These are phyloP conservation scores for Apogon talboti DNA, from an alignment of 2,797 vertebrate species.

Conservation along the genomic window DNA sequence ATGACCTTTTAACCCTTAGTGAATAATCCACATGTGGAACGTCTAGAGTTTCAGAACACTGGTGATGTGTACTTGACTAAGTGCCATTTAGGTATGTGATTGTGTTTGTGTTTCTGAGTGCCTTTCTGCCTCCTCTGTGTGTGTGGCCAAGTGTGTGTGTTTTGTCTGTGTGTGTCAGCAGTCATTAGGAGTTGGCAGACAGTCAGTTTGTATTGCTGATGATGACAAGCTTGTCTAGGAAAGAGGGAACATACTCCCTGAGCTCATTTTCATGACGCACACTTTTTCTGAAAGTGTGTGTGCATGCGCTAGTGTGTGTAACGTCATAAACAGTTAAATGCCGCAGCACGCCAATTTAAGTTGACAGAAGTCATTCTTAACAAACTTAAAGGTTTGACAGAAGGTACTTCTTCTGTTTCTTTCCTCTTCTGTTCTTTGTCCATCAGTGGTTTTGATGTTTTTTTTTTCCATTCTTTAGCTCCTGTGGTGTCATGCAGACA, in stretches of 20 bases:
- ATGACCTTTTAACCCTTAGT: slow-evolving; percentile 17
- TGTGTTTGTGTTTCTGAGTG: slow-evolving; percentile 29
- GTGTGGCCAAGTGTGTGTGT: slow-evolving; percentile 11
- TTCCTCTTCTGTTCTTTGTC: slow-evolving; percentile 34
- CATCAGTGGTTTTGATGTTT: background rate
- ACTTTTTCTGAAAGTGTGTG: slow-evolving; percentile 26
- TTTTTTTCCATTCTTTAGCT: background rate
- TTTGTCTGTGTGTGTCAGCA: slow-evolving; percentile 49
- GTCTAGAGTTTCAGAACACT: slow-evolving; percentile 3
- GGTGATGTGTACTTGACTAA: slow-evolving; percentile 10
- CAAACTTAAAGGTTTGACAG: slow-evolving; percentile 44
- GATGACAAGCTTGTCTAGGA: slow-evolving; percentile 65
- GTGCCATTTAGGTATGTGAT: slow-evolving; percentile 28
- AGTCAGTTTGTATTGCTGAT: slow-evolving; percentile 60
- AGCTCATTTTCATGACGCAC: slow-evolving; percentile 62
- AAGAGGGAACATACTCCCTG: slow-evolving; percentile 50
- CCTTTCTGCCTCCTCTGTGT: slow-evolving; percentile 20
- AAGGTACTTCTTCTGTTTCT: slow-evolving; percentile 26
- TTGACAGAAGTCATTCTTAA: slow-evolving; percentile 34
- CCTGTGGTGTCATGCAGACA: background rate
- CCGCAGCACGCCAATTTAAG: slow-evolving; percentile 39
- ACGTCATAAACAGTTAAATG: slow-evolving; percentile 54
- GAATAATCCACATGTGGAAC: slow-evolving; percentile 5
- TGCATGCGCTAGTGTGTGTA: slow-evolving; percentile 22
- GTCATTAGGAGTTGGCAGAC: slow-evolving; percentile 65